A percentile compares a stretch with the other conserved stretches of the same genome.
These are phyloP conservation scores for Sinohyriopsis cumingii DNA, from an alignment of 2,888 invertebrate genomes.

Conservation along the genomic window DNA sequence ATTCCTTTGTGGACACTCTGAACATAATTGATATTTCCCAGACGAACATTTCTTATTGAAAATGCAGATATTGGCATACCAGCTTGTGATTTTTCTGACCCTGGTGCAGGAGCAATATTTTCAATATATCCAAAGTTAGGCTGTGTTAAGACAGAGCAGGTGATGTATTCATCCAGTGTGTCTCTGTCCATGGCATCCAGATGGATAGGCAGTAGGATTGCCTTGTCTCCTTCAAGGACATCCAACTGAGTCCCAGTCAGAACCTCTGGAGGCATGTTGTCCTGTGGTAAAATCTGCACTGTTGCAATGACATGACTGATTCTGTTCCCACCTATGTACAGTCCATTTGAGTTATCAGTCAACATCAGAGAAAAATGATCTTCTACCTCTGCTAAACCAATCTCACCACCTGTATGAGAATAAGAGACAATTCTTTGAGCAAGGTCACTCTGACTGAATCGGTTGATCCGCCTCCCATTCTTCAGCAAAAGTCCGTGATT, in stretches of 20 bases:
- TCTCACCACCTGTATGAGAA: conserved; percentile 65
- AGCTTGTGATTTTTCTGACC: conserved; percentile 63
- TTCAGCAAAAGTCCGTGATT: conserved; percentile 55
- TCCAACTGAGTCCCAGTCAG: conserved; percentile 48
- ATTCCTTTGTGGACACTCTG: conserved; percentile 71
- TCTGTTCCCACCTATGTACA: conserved; percentile 56
- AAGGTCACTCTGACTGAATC: conserved; percentile 68
- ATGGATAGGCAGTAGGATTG: conserved; percentile 55
- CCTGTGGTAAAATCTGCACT: conserved; percentile 65
- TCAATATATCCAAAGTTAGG: conserved; percentile 69
- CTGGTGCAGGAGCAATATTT: conserved; percentile 66
- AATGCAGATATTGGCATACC: conserved; percentile 69
- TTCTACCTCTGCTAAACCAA: conserved; percentile 50
- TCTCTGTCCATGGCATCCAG: conserved; percentile 67
- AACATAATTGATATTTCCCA: conserved; percentile 66
- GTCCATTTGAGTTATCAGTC: conserved; percentile 57
- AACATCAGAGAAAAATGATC: conserved; percentile 66
- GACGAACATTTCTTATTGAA: conserved; percentile 58
- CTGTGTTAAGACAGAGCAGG: conserved; percentile 65
- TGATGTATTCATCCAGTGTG: conserved; percentile 59
- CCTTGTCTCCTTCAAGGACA: conserved; percentile 65
- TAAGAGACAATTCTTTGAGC: conserved; percentile 57
- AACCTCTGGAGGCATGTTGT: conserved; percentile 66
- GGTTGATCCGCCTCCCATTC: conserved; percentile 46
- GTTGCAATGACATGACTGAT: conserved; percentile 56